Base-by-base conservation (phyloP, 2,797 vertebrate genomes). In the Sciaenops ocellatus region DNA sequence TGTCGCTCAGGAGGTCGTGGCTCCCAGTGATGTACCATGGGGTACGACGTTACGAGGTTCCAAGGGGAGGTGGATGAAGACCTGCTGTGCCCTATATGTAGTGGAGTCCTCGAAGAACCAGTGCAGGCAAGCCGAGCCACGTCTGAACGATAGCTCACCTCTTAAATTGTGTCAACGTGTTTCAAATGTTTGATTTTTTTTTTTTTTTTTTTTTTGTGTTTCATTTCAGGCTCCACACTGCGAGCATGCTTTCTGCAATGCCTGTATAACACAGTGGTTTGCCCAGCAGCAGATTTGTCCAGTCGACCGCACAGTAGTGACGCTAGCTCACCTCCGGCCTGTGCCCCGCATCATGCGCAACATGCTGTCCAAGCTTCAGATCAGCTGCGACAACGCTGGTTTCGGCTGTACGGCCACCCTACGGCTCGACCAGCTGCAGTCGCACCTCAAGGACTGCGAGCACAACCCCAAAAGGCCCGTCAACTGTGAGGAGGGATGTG, bases 341-440 rank as follows among this genome's bases (percentile, higher is more conserved):
- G 98, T 99, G 59, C 98, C 98, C 52, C 97, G 98, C 82, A 99
- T 99, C 96, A 99, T 99, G 98, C 96, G 98, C 68, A 99, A 99
- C 92, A 99, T 99, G 98, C 95, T 99, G 62, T 99, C 98, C 54
- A 99, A 99, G 92, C 96, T 99, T 69, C 98, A 98, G 94, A 99
- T 99, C 89, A 96, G 95, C 69, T 99, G 98, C 15, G 98, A 99
- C 93, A 99, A 99, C 83, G 96, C 97, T 0, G 95, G 95, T 9
- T 99, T 99, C 50, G 98, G 98, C 93, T 99, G 98, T 78, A 96
- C 95, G 1, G 98, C 98, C 2, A 96, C 98, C 0, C 96, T 99
- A 82, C 95, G 98, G 5, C 96, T 99, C 4, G 98, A 99, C 93
- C 98, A 98, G 96, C 97, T 99, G 69, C 97, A 96, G 95, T 97